These are phyloP conservation scores for Notoglanidium macrostoma DNA, from an alignment of 2,797 vertebrate species.

Conservation along the genomic window DNA sequence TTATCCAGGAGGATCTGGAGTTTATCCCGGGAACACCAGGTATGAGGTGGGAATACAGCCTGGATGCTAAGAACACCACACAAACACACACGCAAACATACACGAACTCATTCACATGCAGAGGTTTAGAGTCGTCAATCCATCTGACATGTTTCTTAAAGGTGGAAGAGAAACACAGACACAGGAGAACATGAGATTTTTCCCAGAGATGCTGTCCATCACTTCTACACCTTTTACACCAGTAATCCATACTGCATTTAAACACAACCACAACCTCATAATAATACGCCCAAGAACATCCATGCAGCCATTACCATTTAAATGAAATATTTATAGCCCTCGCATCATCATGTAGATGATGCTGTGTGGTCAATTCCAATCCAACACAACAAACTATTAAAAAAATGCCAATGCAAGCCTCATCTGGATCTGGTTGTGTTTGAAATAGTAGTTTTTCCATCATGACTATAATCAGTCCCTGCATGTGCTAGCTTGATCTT, in stretches of 20 bases:
- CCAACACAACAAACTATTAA: neutral
- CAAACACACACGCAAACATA: neutral
- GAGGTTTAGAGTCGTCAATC: too few species aligned
- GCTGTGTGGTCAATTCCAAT: neutral
- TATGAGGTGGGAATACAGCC: neutral
- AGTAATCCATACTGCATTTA: neutral
- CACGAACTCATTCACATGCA: neutral
- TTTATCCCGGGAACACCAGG: neutral
- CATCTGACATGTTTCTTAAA: too few species aligned
- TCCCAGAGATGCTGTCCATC: neutral
- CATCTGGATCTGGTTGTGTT: neutral
- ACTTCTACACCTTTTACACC: neutral
- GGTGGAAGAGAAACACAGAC: neutral
- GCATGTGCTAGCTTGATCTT: constrained; percentile 34
- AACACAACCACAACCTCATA: neutral
- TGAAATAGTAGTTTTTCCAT: constrained; percentile 11
- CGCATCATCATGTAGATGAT: neutral
- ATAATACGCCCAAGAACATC: neutral
- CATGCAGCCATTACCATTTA: neutral
- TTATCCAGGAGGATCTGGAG: neutral
- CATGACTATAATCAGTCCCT: constrained; percentile 22
- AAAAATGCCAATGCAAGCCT: neutral
- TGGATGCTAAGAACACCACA: neutral
- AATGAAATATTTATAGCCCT: neutral
- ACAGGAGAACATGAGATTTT: neutral